A percentile compares a stretch with the other conserved stretches of the same genome.
phyloP scores from a whole-genome alignment of 2,113 vertebrate genomes.

The Tretioscincus oriximinensis region DNA sequence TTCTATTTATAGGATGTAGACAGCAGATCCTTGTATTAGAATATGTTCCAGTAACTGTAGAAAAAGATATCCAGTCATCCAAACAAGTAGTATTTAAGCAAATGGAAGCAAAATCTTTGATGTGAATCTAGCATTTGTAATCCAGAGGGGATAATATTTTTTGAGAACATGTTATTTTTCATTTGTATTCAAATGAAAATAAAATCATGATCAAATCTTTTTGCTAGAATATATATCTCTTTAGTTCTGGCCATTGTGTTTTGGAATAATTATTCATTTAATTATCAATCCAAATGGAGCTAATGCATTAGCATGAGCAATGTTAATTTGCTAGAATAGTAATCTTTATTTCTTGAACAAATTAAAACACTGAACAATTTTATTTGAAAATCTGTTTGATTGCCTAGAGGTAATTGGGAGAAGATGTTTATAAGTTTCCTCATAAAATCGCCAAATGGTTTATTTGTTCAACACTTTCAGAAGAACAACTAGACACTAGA shows the following conservation, averaged over 20 bases:
- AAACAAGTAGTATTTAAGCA: no score
- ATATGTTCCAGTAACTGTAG: no score
- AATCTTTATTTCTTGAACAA: slow-evolving; percentile 55
- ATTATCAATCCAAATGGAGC: slow-evolving; percentile 57
- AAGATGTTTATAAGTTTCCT: slow-evolving; percentile 14
- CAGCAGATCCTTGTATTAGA: no score
- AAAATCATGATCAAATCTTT: not conserved
- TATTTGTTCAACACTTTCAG: slow-evolving; percentile 30
- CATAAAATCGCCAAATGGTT: slow-evolving; percentile 19
- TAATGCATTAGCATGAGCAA: slow-evolving; percentile 53
- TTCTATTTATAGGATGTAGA: no score
- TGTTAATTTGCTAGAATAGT: slow-evolving; percentile 43
- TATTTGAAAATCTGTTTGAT: slow-evolving; percentile 55
- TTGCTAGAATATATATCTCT: slow-evolving; percentile 30
- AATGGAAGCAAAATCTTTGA: no score
- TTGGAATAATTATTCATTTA: slow-evolving; percentile 60
- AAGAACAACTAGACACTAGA: slow-evolving; percentile 2
- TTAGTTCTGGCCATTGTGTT: slow-evolving; percentile 43
- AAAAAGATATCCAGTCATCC: no score
- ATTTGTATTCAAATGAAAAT: slow-evolving; percentile 29
- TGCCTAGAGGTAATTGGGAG: slow-evolving; percentile 33
- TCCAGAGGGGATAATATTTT: no score
- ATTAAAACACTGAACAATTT: slow-evolving; percentile 52
- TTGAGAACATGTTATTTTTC: not conserved
- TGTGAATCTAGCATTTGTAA: no score